phyloP scores from a whole-genome alignment of 92 coral and sea anemone species.

The Virgularia gustaviana region DNA sequence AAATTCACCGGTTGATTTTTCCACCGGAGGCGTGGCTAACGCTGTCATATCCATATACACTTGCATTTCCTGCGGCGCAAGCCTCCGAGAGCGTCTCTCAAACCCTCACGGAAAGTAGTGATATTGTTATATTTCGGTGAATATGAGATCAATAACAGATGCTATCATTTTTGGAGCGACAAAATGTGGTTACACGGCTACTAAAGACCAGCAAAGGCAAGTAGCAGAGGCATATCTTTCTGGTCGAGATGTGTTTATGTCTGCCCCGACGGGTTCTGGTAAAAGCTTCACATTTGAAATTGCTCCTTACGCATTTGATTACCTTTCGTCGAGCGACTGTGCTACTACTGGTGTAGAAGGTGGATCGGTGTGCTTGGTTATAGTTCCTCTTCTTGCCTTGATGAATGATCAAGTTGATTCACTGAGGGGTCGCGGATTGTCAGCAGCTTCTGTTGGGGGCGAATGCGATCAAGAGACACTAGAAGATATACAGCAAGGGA shows the following conservation, averaged over 20 bases:
- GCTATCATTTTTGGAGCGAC: constrained; percentile 8
- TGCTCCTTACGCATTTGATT: constrained; percentile 33
- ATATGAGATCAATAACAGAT: neutral
- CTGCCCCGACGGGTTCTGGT: constrained; percentile 34
- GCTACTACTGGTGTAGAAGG: neutral
- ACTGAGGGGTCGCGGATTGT: constrained; percentile 31
- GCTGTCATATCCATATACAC: neutral
- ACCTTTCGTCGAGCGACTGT: constrained; percentile 4
- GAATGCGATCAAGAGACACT: constrained; percentile 17
- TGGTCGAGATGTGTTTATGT: constrained; percentile 30
- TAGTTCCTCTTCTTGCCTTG: constrained; percentile 51
- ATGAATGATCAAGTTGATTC: constrained; percentile 57
- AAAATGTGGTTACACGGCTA: neutral
- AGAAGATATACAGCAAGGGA: constrained; percentile 13
- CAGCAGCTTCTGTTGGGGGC: constrained; percentile 38
- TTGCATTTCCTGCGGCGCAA: neutral
- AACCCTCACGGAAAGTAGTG: neutral
- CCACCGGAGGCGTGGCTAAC: constrained; percentile 26
- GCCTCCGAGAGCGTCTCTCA: neutral
- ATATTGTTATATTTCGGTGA: neutral
- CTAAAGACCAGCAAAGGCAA: constrained; percentile 30
- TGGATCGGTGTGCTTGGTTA: constrained; percentile 36
- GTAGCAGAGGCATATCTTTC: constrained; percentile 30
- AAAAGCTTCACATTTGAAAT: constrained; percentile 32
- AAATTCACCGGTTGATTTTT: neutral